Evolutionary conservation across 2,797 vertebrate genomes (phyloP).

Genomic region (Cetoscarus ocellatus): DNA sequence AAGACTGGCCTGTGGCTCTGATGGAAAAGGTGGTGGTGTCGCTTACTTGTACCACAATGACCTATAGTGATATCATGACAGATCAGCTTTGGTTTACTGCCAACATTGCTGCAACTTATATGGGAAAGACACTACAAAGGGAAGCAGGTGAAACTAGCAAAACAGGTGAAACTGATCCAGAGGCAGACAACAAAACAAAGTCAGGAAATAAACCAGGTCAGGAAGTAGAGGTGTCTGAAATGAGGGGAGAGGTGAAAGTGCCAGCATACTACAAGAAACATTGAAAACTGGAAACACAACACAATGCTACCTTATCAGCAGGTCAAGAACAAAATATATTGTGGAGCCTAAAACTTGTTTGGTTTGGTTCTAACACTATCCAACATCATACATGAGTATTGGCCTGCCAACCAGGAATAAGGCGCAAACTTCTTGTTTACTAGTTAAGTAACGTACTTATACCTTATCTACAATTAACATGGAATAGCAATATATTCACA

Average conservation of each 20-base stretch:
- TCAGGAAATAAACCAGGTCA: neutral
- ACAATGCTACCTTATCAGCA: neutral
- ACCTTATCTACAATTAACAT: too few species aligned
- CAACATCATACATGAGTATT: too few species aligned
- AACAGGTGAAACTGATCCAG: neutral
- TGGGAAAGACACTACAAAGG: neutral
- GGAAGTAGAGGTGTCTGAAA: neutral
- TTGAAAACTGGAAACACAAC: neutral
- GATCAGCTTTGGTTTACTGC: too few species aligned
- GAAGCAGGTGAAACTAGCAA: neutral
- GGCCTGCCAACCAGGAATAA: too few species aligned
- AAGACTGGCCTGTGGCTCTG: neutral
- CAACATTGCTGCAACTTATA: neutral
- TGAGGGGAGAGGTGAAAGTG: neutral
- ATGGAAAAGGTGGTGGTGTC: neutral
- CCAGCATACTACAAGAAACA: neutral
- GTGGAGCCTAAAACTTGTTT: too few species aligned
- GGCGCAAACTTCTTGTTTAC: too few species aligned
- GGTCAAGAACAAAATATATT: neutral
- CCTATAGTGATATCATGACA: too few species aligned
- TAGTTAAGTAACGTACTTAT: too few species aligned
- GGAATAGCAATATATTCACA: too few species aligned
- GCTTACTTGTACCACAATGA: too few species aligned
- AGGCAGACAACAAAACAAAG: neutral
- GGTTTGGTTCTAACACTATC: too few species aligned